Percentiles rank a stretch among this genome's conserved stretches.
Evolutionary conservation across 2,888 invertebrate species (phyloP).

Genomic region (Acleris sparsana): DNA sequence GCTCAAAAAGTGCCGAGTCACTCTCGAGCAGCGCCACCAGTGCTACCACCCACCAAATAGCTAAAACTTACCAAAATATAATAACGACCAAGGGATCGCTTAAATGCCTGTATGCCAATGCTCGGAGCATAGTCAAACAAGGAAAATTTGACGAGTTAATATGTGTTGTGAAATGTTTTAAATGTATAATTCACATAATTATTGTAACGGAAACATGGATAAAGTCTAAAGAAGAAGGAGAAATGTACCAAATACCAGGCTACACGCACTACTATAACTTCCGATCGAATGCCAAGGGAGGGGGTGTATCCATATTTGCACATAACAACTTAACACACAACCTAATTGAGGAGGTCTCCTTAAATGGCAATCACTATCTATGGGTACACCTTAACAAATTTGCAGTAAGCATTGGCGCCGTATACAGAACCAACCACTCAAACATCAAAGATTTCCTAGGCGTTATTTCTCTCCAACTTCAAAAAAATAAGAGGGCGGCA

Average conservation of each 20-base stretch:
- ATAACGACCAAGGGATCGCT: not conserved
- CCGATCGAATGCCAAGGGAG: no score
- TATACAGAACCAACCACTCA: constrained; percentile 29
- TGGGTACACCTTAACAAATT: constrained; percentile 39
- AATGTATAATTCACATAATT: not conserved
- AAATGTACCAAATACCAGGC: constrained; percentile 25
- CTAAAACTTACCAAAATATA: constrained; percentile 1
- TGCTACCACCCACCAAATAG: not conserved
- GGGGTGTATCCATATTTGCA: constrained; percentile 35
- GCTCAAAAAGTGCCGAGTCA: not conserved
- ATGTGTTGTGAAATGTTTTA: not conserved
- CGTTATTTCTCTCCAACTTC: constrained; percentile 8
- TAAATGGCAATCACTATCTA: constrained; percentile 39
- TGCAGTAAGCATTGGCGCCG: not conserved
- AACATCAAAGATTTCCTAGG: constrained; percentile 24
- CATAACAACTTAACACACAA: constrained; percentile 40
- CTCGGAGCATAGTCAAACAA: not conserved
- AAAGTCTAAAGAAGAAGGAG: not conserved
- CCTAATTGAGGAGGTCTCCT: constrained; percentile 34
- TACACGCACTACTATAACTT: constrained; percentile 43
- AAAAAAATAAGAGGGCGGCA: constrained; percentile 14
- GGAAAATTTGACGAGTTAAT: not conserved
- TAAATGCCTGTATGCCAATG: constrained; percentile 8
- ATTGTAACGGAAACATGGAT: constrained; percentile 6
- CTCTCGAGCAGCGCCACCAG: not conserved